A percentile compares a stretch with the other conserved stretches of the same genome.
phyloP scores from a whole-genome alignment of 2,888 invertebrate species.

The Lamellibrachia columna region DNA sequence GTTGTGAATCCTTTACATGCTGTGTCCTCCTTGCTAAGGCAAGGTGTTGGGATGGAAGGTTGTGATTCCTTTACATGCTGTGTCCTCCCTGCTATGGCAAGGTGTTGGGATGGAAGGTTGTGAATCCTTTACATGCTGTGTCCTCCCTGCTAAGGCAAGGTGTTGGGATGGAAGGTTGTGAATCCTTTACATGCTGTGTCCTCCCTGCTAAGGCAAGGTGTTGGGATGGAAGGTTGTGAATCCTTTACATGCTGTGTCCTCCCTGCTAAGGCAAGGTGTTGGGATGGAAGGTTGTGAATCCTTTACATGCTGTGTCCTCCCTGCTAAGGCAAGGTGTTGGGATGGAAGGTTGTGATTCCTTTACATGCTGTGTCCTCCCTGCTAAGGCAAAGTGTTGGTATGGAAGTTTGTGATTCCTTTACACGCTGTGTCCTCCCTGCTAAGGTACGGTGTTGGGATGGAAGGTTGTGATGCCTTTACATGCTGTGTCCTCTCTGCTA shows the following conservation, averaged over 20 bases:
- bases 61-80: background rate
- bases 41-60: background rate
- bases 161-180: background rate
- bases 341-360: background rate
- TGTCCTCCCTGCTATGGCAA: background rate
- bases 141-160: background rate
- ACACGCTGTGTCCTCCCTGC: background rate
- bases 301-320: background rate
- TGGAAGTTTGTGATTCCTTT: background rate
- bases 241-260: background rate
- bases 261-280: background rate
- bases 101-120: background rate
- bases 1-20: background rate
- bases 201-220: background rate
- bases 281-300: background rate
- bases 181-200: background rate
- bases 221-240: background rate
- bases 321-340: background rate
- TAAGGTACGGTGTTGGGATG: background rate
- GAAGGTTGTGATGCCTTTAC: background rate
- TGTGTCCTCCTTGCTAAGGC: background rate
- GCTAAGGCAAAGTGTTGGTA: background rate
- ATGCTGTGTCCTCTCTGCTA: background rate
- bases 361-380: background rate
- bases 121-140: background rate